A percentile compares a stretch with the other conserved stretches of the same genome.
phyloP scores from a whole-genome alignment of 2,888 invertebrate species.

The Oxycera nigricornis region DNA sequence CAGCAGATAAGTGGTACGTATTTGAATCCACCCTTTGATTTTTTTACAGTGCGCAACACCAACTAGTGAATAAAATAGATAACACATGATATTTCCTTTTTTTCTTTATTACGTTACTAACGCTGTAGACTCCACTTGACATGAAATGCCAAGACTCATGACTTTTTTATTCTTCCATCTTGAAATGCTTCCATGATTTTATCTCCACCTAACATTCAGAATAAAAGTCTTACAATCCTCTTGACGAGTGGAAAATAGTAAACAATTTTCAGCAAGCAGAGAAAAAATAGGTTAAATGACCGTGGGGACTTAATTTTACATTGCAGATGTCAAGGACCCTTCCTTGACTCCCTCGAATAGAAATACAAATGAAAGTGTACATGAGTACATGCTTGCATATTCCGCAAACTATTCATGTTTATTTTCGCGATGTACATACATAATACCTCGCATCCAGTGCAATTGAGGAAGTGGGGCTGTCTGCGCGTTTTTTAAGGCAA shows the following conservation, averaged over 20 bases:
- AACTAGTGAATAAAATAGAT: neutral
- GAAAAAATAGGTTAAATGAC: slow-evolving; percentile 25
- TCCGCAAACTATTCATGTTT: neutral
- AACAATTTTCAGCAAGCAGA: neutral
- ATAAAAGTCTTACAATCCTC: neutral
- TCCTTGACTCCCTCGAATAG: neutral
- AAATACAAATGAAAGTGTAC: neutral
- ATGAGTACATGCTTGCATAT: neutral
- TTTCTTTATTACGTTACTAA: no score
- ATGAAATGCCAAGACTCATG: no score
- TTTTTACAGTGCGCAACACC: no score
- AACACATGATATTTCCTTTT: no score
- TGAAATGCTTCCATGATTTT: neutral
- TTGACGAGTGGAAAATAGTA: slow-evolving; percentile 8
- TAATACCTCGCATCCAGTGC: neutral
- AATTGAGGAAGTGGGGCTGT: no score
- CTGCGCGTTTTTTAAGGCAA: neutral
- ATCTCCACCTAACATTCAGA: neutral
- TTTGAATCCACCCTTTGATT: no score
- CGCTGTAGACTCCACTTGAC: no score
- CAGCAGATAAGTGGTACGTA: slow-evolving; percentile 24
- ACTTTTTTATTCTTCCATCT: neutral
- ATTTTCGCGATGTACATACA: neutral
- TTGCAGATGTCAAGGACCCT: slow-evolving; percentile 19
- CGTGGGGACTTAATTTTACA: slow-evolving; percentile 18